These are phyloP conservation scores for Mechanitis messenoides DNA, from an alignment of 2,888 invertebrate species.

Conservation along the genomic window DNA sequence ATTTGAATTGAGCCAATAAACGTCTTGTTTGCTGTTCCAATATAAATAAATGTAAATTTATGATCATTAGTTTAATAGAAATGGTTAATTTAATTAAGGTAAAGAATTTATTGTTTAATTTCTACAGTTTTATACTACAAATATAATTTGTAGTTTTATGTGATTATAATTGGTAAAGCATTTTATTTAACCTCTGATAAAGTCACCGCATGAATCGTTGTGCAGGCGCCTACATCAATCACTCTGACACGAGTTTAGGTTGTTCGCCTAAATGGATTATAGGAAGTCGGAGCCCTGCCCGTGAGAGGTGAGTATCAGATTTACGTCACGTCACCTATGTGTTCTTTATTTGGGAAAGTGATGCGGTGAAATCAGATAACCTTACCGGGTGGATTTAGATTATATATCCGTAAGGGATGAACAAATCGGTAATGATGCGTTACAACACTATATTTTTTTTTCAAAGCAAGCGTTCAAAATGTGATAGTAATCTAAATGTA, in stretches of 20 bases:
- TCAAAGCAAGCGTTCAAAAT: no score
- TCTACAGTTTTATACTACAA: neutral
- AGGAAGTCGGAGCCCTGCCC: conserved; percentile 60
- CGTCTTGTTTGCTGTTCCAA: conserved; percentile 40
- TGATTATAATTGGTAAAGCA: conserved; percentile 51
- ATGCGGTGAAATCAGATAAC: conserved; percentile 48
- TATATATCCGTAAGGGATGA: conserved; percentile 10
- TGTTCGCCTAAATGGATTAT: conserved; percentile 75
- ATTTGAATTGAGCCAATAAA: conserved; percentile 40
- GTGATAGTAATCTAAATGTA: no score
- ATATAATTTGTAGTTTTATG: conserved; percentile 23
- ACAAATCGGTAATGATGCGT: conserved; percentile 11
- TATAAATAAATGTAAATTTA: conserved; percentile 20
- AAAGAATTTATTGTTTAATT: neutral
- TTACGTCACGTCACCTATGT: conserved; percentile 61
- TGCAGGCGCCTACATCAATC: conserved; percentile 63
- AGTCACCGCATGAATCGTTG: conserved; percentile 59
- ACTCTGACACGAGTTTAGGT: conserved; percentile 71
- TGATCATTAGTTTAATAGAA: neutral
- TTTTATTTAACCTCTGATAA: conserved; percentile 55
- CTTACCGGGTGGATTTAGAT: conserved; percentile 11
- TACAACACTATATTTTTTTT: neutral
- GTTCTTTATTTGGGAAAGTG: conserved; percentile 68
- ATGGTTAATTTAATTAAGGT: neutral
- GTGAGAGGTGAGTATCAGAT: conserved; percentile 60